Evolutionary conservation across 2,888 invertebrate genomes (phyloP).

Genomic region (Pachymerium ferrugineum): DNA sequence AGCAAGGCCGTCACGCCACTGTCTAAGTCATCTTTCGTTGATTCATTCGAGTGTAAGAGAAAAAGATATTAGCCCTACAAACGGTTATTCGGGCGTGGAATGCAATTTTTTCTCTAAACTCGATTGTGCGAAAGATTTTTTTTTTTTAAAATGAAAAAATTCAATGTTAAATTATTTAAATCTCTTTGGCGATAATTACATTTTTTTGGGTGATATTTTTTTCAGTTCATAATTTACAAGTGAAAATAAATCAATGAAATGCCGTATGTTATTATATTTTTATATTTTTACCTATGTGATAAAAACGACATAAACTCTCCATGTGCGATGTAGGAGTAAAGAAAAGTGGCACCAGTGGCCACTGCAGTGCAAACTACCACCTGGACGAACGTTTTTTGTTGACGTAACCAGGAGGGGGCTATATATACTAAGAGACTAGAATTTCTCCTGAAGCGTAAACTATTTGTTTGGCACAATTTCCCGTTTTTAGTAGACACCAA

Average conservation of each 20-base stretch:
- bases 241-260: constrained; percentile 3
- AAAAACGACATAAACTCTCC: constrained; percentile 18
- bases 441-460: not conserved
- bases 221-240: not conserved
- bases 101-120: not conserved
- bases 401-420: not conserved
- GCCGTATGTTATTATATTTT: too few species aligned
- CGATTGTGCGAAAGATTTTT: not conserved
- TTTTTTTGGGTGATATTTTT: too few species aligned
- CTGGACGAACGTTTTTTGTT: not conserved
- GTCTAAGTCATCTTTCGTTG: not conserved
- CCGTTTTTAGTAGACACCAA: not conserved
- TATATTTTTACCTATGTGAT: not conserved
- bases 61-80: too few species aligned
- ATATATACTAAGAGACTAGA: not conserved
- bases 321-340: constrained; percentile 29
- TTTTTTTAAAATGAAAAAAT: too few species aligned
- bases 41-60: not conserved
- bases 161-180: too few species aligned
- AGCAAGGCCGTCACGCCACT: not conserved
- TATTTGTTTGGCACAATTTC: not conserved
- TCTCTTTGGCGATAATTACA: too few species aligned
- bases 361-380: constrained; percentile 20
- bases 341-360: constrained; percentile 28
- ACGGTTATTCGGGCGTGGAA: not conserved